These are phyloP conservation scores for Amphiduros pacificus DNA, from an alignment of 2,888 invertebrate species.

Conservation along the genomic window DNA sequence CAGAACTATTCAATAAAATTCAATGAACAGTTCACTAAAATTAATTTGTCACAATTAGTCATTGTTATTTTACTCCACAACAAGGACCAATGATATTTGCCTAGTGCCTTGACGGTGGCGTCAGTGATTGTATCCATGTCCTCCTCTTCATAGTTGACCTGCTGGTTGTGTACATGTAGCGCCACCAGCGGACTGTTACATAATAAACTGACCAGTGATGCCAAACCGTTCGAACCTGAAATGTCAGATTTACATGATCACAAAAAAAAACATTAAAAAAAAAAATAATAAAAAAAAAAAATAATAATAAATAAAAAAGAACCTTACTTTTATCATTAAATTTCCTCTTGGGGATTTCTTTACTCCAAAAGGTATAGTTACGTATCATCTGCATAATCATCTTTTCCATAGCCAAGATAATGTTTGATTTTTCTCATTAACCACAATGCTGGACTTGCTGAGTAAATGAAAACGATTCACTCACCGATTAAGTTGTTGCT, in stretches of 20 bases:
- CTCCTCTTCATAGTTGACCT: constrained; percentile 32
- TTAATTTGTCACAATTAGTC: too few species aligned
- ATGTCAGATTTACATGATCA: not conserved
- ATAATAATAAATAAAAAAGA: not conserved
- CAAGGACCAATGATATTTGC: constrained; percentile 30
- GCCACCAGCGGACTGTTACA: constrained; percentile 35
- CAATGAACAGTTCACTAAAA: too few species aligned
- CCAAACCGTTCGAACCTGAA: constrained; percentile 14
- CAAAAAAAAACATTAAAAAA: not conserved
- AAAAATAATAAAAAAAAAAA: not conserved
- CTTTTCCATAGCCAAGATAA: too few species aligned
- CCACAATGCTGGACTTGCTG: too few species aligned
- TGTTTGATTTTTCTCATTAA: too few species aligned
- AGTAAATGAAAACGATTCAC: too few species aligned
- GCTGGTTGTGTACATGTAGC: constrained; percentile 40
- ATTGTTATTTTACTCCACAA: too few species aligned
- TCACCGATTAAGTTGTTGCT: constrained; percentile 42
- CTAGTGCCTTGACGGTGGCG: constrained; percentile 35
- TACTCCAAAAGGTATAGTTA: too few species aligned
- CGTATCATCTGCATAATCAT: too few species aligned
- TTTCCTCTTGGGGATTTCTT: too few species aligned
- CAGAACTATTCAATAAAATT: too few species aligned
- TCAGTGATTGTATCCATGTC: constrained; percentile 37
- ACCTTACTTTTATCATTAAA: too few species aligned
- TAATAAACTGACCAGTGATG: constrained; percentile 32